Conservation (phyloP, 2,888 invertebrate species). For the Steinernema carpocapsae region DNA sequence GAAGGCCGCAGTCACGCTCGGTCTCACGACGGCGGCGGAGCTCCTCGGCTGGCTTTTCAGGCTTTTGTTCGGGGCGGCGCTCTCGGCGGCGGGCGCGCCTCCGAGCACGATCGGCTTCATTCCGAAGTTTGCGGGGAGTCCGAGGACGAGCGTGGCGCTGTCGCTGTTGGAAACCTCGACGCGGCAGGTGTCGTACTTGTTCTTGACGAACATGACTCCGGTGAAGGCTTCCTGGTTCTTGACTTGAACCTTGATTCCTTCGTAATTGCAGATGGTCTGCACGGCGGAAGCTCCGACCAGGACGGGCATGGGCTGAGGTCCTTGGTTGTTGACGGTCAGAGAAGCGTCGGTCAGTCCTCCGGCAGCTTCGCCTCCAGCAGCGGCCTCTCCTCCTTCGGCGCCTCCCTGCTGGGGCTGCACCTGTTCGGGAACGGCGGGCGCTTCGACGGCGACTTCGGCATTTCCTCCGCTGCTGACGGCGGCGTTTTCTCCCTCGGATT, state of each 20-base stretch:
- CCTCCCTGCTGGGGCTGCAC: not conserved
- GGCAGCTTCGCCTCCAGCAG: not conserved
- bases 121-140: constrained; percentile 67
- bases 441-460: not conserved
- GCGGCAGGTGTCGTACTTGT: constrained; percentile 68
- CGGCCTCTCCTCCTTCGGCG: not conserved
- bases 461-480: constrained; percentile 35
- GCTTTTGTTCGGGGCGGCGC: constrained; percentile 49
- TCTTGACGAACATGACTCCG: constrained; percentile 69
- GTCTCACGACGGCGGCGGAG: constrained; percentile 51
- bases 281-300: constrained; percentile 60
- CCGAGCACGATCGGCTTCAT: constrained; percentile 66
- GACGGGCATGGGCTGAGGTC: constrained; percentile 49
- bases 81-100: constrained; percentile 37
- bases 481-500: constrained; percentile 35
- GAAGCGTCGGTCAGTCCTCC: constrained; percentile 21
- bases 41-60: constrained; percentile 42
- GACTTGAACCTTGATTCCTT: constrained; percentile 67
- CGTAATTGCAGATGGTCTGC: constrained; percentile 68
- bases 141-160: constrained; percentile 63
- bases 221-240: constrained; percentile 65
- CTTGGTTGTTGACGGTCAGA: constrained; percentile 42
- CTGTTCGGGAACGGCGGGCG: not conserved
- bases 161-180: constrained; percentile 65
- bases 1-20: constrained; percentile 59